Evolutionary conservation across 1,140 invertebrate species (phyloP), one percentile per base, ranked within the genome.

Genomic region (Aphelenchoides avenae): DNA sequence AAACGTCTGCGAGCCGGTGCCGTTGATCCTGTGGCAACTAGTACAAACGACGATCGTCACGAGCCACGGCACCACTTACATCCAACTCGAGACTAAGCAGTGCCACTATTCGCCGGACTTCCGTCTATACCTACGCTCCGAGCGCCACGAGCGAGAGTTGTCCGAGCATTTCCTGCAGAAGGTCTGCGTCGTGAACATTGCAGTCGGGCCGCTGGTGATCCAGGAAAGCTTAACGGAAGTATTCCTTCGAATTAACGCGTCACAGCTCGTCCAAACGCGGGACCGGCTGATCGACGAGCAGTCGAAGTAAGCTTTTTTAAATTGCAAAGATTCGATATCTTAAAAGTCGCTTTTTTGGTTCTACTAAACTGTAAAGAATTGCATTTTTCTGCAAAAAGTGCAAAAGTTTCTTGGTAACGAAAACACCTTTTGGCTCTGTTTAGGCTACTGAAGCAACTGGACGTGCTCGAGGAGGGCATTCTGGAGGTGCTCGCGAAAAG

Each of bases 251-350:
- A 52, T 62, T 3, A 62, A 62, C 30, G 62, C 43, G 11, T 30
- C 30, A 9, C 51, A 69, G 13, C 26, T 62, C 30, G 59, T 54
- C 11, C 15, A 9, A 0, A 62, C 64, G 59, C 26, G 48, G 15
- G 59, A 64, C 24, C 52, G 66, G 60, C 26, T 62, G 15, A 66
- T 57, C n/a, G 33, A n/a, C 5, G 61, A 66, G 34, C 43, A 47
- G 40, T 33, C 59, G 3, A 60, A 68, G 26, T 64, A 37, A 58
- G 37, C n/a, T 48, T 18, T 44, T 44, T 36, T 36, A 13, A 13
- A 11, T 36, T 36, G n/a, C 34, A n/a, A 36, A 36, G n/a, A 36
- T 36, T 13, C 11, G 11, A 13, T n/a, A 36, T 36, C n/a, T n/a
- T 36, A 13, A 36, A 36, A 36, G n/a, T 36, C n/a, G 47, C 9